A percentile compares a stretch with the other conserved stretches of the same genome.
phyloP scores from a whole-genome alignment of 2,888 invertebrate species.

The Leptopilina drosophilae region DNA sequence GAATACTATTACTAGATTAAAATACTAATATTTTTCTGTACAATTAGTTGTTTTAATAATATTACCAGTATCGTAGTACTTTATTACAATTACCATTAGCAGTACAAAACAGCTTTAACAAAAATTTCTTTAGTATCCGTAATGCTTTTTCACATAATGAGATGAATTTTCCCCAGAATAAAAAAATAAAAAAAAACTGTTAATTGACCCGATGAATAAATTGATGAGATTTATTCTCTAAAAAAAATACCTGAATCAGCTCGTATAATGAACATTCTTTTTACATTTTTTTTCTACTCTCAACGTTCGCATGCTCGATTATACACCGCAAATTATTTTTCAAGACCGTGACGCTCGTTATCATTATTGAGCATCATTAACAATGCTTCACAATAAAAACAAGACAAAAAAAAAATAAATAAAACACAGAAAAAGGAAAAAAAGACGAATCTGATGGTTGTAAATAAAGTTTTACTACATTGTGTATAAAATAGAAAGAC shows the following conservation, averaged over 20 bases:
- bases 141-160: no score
- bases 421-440: no score
- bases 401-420: no score
- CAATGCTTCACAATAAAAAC: not conserved
- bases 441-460: conserved; percentile 13
- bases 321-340: conserved; percentile 29
- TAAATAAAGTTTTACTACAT: conserved; percentile 38
- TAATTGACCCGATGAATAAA: conserved; percentile 7
- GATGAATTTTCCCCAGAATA: no score
- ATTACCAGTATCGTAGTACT: no score
- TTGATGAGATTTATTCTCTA: not conserved
- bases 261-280: not conserved
- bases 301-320: not conserved
- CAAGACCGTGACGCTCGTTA: conserved; percentile 19
- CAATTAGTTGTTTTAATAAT: no score
- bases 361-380: conserved; percentile 23
- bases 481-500: conserved; percentile 5
- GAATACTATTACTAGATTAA: no score
- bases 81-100: no score
- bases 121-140: no score
- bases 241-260: not conserved
- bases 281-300: not conserved
- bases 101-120: no score
- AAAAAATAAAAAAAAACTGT: no score
- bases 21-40: no score